Evolutionary conservation across 2,888 invertebrate species (phyloP), one percentile per base, ranked within the genome.

Genomic region (Limenitis camilla): DNA sequence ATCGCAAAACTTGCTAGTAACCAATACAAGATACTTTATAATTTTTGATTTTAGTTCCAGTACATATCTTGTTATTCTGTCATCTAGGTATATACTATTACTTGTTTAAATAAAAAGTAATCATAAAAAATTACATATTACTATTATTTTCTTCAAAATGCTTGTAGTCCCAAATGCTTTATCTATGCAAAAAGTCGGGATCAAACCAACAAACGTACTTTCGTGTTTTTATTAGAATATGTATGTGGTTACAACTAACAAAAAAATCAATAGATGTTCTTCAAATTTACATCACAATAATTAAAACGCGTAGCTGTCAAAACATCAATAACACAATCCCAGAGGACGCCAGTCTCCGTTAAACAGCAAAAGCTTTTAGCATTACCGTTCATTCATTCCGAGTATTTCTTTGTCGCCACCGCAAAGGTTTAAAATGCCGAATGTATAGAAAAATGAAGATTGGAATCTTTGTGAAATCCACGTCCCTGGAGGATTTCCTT

Each of bases 351-450:
- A 71, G 77, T 77, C 75, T 73, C 76, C 69, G 74, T 75, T 62
- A 73, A 80, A 74, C 75, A 76, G 71, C 74, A 72, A 79, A 81
- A 81, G 84, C 85, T 85, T 85, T 86, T 81, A 82, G 80, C 85
- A 85, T 84, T 83, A 83, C 78, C 72, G 72, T 68, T 76, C 78
- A 82, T 86, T 76, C 82, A 83, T 81, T 75, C 75, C 59, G 58
- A 60, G 68, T 69, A 72, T 74, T 81, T 75, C 78, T 81, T 85
- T 84, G 82, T 84, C 74, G 70, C 67, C 67, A 66, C 68, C 69
- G 71, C 70, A 66, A 74, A 61, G 63, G 65, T 76, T 79, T 71
- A 68, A 68, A 79, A 69, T 74, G 69, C 63, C 62, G 62, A 64
- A 61, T 64, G 59, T 66, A 72, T 73, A 73, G 66, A 70, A 76